Base-by-base conservation (phyloP, 2,888 invertebrate species). In the Petrolisthes manimaculis region DNA sequence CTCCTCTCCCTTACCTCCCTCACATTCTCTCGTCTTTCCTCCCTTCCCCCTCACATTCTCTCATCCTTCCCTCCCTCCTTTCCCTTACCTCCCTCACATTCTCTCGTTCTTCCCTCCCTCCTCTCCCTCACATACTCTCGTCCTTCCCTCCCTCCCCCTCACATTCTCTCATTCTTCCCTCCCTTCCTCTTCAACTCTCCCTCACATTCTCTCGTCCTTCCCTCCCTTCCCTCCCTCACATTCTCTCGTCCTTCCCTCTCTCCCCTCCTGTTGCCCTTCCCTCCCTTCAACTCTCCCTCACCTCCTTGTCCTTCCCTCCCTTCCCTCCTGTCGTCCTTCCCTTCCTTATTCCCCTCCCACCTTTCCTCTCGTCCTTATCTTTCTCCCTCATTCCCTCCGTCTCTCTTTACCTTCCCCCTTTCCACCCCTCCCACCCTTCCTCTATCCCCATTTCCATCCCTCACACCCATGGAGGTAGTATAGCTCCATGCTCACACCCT, bases 301-400 rank as follows among this genome's bases (percentile, higher is more conserved):
- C 9, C n/a, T 74, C 9, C 37, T 37, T 2, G 5, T 51, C 51
- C 37, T 37, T 37, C 37, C 54, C 54, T 78, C 78, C 78, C 54
- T 54, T 53, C 54, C 51, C 78, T 78, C 78, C 78, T 53, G 37
- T 75, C 75, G 21, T 71, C 71, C 71, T 71, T 18, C 71, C 24
- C 71, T 6, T 71, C 71, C 71, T 3, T 54, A 53, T 75, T 14
- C 78, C 54, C n/a, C 54, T 78, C 54, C 54, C 18, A 54, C 12
- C 21, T 75, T 75, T 9, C 75, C 79, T 79, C 79, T 79, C 77
- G 14, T 37, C 51, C 54, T 54, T 78, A 51, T 78, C 78, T 51
- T 54, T 78, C 78, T 78, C 80, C 56, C 80, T 79, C 54, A 9
- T 77, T 37, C 51, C 51, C 51, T 51, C 77, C 77, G 14, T 37